Percentiles rank a stretch among this genome's conserved stretches.
phyloP scores from a whole-genome alignment of 2,113 vertebrate species.

The Eonycteris spelaea region DNA sequence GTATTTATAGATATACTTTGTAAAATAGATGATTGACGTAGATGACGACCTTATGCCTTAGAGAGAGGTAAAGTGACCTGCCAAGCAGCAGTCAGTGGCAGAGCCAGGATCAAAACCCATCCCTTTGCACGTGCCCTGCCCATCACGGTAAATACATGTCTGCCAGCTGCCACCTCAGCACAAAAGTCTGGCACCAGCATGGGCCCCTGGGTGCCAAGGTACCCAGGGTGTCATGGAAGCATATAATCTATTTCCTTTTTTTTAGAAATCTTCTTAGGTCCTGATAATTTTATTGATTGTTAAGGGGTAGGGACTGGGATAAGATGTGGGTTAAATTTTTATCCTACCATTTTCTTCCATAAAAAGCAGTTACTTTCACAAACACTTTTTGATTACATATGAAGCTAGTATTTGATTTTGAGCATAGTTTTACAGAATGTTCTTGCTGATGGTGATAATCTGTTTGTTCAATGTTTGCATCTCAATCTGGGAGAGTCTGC shows the following conservation, averaged over 20 bases:
- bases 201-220: not conserved
- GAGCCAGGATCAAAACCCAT: not conserved
- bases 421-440: not conserved
- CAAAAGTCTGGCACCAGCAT: not conserved
- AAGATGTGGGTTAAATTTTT: not conserved
- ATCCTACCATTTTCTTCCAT: not conserved
- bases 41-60: not conserved
- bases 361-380: not conserved
- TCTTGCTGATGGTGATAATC: not conserved
- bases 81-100: not conserved
- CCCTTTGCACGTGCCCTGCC: accelerated
- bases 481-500: constrained; percentile 47
- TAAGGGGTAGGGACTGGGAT: not conserved
- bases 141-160: accelerated
- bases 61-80: not conserved
- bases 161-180: not conserved
- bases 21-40: not conserved
- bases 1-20: not conserved
- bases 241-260: not conserved
- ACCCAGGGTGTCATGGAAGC: not conserved
- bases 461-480: not conserved
- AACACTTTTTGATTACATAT: not conserved
- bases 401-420: not conserved
- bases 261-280: not conserved
- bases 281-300: not conserved